phyloP scores from a whole-genome alignment of 2,888 invertebrate species.

The Mellilla xanthometata region DNA sequence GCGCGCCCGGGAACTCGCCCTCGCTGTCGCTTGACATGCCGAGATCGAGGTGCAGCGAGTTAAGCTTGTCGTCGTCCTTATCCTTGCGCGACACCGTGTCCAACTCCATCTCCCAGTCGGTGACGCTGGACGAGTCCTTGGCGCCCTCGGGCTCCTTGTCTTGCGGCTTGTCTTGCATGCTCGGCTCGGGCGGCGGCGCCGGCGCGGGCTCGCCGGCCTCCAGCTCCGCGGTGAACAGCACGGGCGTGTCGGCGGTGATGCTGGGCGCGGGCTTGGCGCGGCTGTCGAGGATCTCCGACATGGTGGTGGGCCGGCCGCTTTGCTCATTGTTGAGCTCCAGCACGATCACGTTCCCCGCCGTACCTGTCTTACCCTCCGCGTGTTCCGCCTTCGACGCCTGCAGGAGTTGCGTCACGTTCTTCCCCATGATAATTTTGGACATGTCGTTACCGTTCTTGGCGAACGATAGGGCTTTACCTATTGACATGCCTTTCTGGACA shows the following conservation, averaged over 20 bases:
- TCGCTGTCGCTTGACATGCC: constrained; percentile 81
- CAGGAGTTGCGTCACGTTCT: constrained; percentile 72
- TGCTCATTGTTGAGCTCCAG: constrained; percentile 76
- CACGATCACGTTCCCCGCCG: constrained; percentile 71
- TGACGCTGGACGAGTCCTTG: constrained; percentile 68
- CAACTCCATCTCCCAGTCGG: constrained; percentile 85
- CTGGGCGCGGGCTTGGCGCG: constrained; percentile 50
- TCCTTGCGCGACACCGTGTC: constrained; percentile 72
- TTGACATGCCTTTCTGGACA: constrained; percentile 81
- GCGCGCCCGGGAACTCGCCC: constrained; percentile 63
- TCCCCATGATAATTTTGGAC: constrained; percentile 79
- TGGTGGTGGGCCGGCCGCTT: constrained; percentile 66
- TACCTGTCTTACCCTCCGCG: constrained; percentile 55
- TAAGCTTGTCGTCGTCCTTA: constrained; percentile 70
- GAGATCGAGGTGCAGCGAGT: constrained; percentile 71
- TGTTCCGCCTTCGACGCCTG: constrained; percentile 68
- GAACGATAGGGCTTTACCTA: constrained; percentile 74
- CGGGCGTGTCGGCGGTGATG: constrained; percentile 83
- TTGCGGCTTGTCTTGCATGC: too few species aligned
- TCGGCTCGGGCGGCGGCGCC: constrained; percentile 44
- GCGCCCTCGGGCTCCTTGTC: constrained; percentile 40
- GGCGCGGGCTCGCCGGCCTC: constrained; percentile 53
- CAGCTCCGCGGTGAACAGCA: constrained; percentile 72
- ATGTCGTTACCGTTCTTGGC: constrained; percentile 74
- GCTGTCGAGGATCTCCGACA: constrained; percentile 74